Evolutionary conservation across 1,140 invertebrate genomes (phyloP).

Genomic region (Drosophila novamexicana): DNA sequence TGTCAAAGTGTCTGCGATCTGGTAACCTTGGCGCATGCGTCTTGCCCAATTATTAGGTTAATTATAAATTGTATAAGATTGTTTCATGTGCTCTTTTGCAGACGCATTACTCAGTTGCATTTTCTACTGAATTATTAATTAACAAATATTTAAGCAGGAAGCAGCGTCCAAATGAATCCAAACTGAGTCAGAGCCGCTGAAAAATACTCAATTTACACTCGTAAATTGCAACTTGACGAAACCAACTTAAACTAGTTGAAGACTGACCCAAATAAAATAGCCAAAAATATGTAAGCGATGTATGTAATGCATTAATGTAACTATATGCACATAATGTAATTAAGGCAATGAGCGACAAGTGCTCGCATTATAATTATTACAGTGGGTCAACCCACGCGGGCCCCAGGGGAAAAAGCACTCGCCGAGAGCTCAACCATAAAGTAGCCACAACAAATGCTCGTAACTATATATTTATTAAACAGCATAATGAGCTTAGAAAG

Average conservation of each 20-base stretch:
- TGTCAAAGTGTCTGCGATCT: constrained; percentile 18
- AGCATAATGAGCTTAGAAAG: constrained; percentile 34
- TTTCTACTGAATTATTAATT: constrained; percentile 49
- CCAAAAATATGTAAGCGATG: constrained; percentile 24
- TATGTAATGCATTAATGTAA: not conserved
- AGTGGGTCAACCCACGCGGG: constrained; percentile 15
- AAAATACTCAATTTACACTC: constrained; percentile 11
- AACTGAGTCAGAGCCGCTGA: constrained; percentile 27
- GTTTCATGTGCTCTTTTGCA: constrained; percentile 18
- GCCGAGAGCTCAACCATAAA: constrained; percentile 24
- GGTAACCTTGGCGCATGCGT: constrained; percentile 73
- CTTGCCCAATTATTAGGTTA: not conserved
- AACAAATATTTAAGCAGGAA: constrained; percentile 32
- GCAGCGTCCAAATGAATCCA: constrained; percentile 27
- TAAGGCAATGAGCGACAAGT: constrained; percentile 45
- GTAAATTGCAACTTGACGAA: constrained; percentile 31
- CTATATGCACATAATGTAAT: constrained; percentile 30
- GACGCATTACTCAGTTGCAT: constrained; percentile 17
- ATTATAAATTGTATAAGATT: constrained; percentile 2
- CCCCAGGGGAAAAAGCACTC: constrained; percentile 32
- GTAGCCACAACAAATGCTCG: constrained; percentile 27
- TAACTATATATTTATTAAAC: constrained; percentile 26
- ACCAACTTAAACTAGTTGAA: constrained; percentile 53
- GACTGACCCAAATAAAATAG: constrained; percentile 36
- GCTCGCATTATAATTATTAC: constrained; percentile 39